Conservation (phyloP, 2,113 vertebrate species). For the Nestor notabilis region DNA sequence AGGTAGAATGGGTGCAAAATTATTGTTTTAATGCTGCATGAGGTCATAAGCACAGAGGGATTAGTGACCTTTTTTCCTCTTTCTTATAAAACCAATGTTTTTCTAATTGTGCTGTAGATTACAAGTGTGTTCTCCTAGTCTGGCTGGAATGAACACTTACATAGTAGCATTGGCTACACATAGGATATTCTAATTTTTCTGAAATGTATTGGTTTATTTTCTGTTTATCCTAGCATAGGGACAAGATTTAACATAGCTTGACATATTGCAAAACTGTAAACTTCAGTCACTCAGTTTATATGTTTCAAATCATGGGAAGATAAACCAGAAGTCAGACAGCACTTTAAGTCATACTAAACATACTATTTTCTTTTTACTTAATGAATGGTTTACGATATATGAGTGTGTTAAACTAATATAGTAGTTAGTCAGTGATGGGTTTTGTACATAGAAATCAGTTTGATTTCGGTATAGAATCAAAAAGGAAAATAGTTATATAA, state of each 20-base stretch:
- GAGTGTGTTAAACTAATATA: background rate
- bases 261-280: background rate
- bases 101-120: background rate
- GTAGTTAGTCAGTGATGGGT: background rate
- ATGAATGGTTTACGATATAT: background rate
- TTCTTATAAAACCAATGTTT: background rate
- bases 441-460: background rate
- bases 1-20: background rate
- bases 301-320: background rate
- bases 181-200: background rate
- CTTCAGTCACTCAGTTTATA: background rate
- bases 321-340: background rate
- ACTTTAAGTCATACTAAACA: background rate
- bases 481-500: background rate
- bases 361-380: background rate
- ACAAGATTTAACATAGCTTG: background rate
- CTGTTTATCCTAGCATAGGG: accelerated
- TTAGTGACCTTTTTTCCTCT: background rate
- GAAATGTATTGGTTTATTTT: background rate
- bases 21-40: background rate
- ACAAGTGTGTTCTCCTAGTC: background rate
- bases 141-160: background rate
- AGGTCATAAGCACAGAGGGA: background rate
- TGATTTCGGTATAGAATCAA: background rate
- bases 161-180: background rate